Evolutionary conservation across 2,797 vertebrate species (phyloP).

Genomic region (Gymnocypris eckloni): DNA sequence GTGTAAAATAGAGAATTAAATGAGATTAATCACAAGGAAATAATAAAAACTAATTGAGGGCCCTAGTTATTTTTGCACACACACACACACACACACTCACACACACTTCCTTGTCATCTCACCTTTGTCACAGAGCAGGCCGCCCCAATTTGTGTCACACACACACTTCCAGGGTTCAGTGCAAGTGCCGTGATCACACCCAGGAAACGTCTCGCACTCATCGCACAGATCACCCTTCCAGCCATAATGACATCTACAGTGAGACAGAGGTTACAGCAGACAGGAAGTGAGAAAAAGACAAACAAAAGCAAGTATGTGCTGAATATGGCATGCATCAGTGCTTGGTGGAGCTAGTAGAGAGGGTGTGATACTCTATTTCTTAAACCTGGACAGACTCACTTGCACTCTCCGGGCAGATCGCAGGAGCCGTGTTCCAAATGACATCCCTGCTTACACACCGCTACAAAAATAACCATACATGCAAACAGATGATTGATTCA

Average conservation of each 20-base stretch:
- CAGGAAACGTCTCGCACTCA: slow-evolving; percentile 80
- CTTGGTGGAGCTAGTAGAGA: neutral
- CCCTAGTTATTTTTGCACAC: slow-evolving; percentile 15
- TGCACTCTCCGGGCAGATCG: slow-evolving; percentile 79
- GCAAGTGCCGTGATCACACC: slow-evolving; percentile 83
- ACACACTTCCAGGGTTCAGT: slow-evolving; percentile 84
- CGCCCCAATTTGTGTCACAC: slow-evolving; percentile 87
- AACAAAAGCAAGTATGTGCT: neutral
- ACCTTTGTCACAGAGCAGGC: slow-evolving; percentile 87
- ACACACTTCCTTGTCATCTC: slow-evolving; percentile 39
- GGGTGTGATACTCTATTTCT: neutral
- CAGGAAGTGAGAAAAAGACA: slow-evolving; percentile 4
- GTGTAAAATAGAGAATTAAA: neutral
- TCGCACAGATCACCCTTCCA: slow-evolving; percentile 82
- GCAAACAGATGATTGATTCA: slow-evolving; percentile 31
- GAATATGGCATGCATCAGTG: neutral
- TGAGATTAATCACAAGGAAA: neutral
- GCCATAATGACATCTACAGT: slow-evolving; percentile 82
- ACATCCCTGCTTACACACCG: slow-evolving; percentile 81
- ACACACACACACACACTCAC: neutral
- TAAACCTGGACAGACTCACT: slow-evolving; percentile 68
- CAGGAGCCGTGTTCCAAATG: slow-evolving; percentile 79
- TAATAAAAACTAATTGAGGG: neutral
- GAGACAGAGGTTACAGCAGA: neutral
- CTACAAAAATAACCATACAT: slow-evolving; percentile 61